These are phyloP conservation scores for Lordiphosa fenestrarum DNA, from an alignment of 2,888 invertebrate species.

Conservation along the genomic window DNA sequence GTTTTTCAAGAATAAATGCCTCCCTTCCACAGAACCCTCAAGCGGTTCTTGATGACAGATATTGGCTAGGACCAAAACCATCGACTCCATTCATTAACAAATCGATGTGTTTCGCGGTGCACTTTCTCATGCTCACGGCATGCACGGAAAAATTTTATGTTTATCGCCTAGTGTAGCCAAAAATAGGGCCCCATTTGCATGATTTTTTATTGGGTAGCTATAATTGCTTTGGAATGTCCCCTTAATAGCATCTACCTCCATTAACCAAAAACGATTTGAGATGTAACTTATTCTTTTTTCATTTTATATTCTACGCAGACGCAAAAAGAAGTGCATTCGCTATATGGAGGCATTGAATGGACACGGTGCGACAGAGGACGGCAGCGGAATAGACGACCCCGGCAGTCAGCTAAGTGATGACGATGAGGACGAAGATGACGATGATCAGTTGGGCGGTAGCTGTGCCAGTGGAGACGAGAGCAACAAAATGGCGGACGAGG, in stretches of 20 bases:
- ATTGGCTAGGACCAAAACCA: too few species aligned
- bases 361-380: constrained; percentile 59
- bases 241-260: constrained; percentile 3
- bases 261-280: neutral
- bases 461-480: constrained; percentile 87
- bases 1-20: too few species aligned
- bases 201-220: constrained; percentile 4
- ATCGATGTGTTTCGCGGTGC: too few species aligned
- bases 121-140: too few species aligned
- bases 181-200: neutral
- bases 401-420: constrained; percentile 63
- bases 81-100: too few species aligned
- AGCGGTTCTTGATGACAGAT: too few species aligned
- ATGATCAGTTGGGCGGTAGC: constrained; percentile 89
- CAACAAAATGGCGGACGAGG: constrained; percentile 84
- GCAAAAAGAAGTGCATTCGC: constrained; percentile 98
- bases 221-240: constrained; percentile 10
- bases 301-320: constrained; percentile 82
- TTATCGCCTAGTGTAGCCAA: too few species aligned
- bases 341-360: constrained; percentile 92
- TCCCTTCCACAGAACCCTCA: too few species aligned
- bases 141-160: too few species aligned
- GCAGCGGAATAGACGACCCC: constrained; percentile 83
- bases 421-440: constrained; percentile 75
- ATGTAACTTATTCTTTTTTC: neutral